phyloP scores from a whole-genome alignment of 1,140 invertebrate species.

The Caenorhabditis latens region DNA sequence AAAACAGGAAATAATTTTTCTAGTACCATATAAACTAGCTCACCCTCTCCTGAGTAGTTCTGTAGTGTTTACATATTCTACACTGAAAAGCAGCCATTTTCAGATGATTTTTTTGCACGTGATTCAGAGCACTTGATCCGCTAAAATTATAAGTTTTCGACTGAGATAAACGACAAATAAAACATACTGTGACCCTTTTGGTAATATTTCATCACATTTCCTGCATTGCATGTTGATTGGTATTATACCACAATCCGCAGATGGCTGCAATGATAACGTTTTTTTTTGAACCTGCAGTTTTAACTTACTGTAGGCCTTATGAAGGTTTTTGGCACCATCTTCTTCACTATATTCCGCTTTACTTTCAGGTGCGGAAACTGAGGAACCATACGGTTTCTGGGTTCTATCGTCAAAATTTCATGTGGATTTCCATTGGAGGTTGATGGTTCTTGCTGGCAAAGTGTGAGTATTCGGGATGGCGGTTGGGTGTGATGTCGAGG shows the following conservation, averaged over 20 bases:
- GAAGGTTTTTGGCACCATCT: neutral
- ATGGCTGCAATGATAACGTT: constrained; percentile 10
- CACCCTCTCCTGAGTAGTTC: constrained; percentile 60
- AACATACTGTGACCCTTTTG: constrained; percentile 47
- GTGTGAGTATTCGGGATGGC: neutral
- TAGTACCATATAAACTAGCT: neutral
- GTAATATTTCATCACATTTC: constrained; percentile 57
- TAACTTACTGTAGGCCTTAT: neutral
- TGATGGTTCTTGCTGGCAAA: constrained; percentile 21
- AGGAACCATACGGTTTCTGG: neutral
- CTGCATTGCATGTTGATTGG: constrained; percentile 52
- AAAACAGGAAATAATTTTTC: neutral
- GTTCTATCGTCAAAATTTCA: neutral
- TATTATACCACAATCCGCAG: constrained; percentile 26
- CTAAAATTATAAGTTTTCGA: neutral
- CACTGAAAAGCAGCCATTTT: constrained; percentile 64
- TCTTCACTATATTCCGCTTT: constrained; percentile 13
- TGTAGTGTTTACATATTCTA: constrained; percentile 61
- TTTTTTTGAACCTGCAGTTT: neutral
- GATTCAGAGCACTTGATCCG: constrained; percentile 47
- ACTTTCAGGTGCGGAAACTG: neutral
- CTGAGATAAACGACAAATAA: neutral
- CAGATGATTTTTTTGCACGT: constrained; percentile 60
- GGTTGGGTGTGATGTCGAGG: neutral
- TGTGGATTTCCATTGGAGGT: neutral